These are phyloP conservation scores for Hozukius guyotensis DNA, from an alignment of 2,797 vertebrate species.

Conservation along the genomic window DNA sequence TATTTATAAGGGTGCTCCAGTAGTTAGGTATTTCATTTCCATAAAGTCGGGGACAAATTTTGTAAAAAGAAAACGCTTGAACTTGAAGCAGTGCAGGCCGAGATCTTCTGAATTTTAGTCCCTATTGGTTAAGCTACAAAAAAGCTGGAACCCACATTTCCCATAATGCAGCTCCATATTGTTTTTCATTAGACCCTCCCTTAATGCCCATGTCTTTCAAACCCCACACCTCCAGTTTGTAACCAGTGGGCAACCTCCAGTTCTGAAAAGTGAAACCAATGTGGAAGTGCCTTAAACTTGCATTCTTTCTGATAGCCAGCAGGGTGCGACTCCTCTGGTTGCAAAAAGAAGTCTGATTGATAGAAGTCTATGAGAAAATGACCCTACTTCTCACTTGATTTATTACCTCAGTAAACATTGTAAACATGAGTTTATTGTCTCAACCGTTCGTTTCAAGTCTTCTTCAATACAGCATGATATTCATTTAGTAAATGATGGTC, in stretches of 20 bases:
- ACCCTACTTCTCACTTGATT: rapidly evolving
- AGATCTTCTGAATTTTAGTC: not conserved
- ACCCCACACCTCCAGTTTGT: not conserved
- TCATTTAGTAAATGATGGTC: too few species aligned
- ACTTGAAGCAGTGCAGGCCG: not conserved
- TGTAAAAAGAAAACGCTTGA: not conserved
- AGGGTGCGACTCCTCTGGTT: not conserved
- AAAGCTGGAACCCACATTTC: not conserved
- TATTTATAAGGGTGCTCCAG: not conserved
- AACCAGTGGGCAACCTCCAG: not conserved
- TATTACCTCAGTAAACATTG: too few species aligned
- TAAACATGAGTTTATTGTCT: too few species aligned
- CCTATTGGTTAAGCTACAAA: not conserved
- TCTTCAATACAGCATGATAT: too few species aligned
- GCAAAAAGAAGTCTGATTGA: too few species aligned
- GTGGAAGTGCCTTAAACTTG: too few species aligned
- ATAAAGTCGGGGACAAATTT: not conserved
- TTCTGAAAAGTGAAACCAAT: too few species aligned
- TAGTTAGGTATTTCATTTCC: not conserved
- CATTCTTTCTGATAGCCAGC: not conserved
- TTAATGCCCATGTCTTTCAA: not conserved
- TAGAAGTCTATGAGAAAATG: too few species aligned
- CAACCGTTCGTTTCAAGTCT: rapidly evolving
- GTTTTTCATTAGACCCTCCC: not conserved
- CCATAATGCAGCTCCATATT: not conserved